Evolutionary conservation across 2,797 vertebrate species (phyloP), one percentile per base, ranked within the genome.

Genomic region (Pampus argenteus): DNA sequence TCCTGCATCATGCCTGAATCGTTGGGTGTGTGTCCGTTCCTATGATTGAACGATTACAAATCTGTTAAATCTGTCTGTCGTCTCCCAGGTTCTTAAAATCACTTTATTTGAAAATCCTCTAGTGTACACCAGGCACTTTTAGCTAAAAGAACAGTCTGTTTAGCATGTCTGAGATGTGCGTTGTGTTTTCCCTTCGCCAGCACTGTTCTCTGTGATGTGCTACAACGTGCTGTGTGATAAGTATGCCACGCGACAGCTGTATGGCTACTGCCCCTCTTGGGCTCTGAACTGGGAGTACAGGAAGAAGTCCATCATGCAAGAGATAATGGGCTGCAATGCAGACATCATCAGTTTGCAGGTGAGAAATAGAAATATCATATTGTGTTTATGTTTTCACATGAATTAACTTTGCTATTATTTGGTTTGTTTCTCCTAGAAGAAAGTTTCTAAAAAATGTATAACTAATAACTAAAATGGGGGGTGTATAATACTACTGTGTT

Each of bases 291-390:
- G 98, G 98, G 97, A 98, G 76, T 99, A 99, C 94, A 95, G 97
- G 94, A 99, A 99, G 95, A 99, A 99, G 93, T 96, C 96, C 90
- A 99, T 99, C 92, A 99, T 99, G 93, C 97, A 98, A 93, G 98
- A 99, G 94, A 99, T 99, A 79, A 83, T 99, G 86, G 95, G 92
- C 91, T 99, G 96, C 92, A 96, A 94, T 71, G 96, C 98, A 61
- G 98, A 99, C 90, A 97, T 99, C 92, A 96, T 99, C 92, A 99
- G 97, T 89, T 95, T 99, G 90, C 98, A 99, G 96, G 98, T 98
- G 89, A 95, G 91, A 81, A 20, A 58, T 13, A 6, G 20, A 23
- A 0, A 0, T 45, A 52, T 26, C 9, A 29, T 20, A 17, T n/a
- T n/a, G n/a, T 23, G 1, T 62, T 29, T 2, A 23, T 6, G 26